phyloP scores from a whole-genome alignment of 2,888 invertebrate species.

The Podabrus alpinus region DNA sequence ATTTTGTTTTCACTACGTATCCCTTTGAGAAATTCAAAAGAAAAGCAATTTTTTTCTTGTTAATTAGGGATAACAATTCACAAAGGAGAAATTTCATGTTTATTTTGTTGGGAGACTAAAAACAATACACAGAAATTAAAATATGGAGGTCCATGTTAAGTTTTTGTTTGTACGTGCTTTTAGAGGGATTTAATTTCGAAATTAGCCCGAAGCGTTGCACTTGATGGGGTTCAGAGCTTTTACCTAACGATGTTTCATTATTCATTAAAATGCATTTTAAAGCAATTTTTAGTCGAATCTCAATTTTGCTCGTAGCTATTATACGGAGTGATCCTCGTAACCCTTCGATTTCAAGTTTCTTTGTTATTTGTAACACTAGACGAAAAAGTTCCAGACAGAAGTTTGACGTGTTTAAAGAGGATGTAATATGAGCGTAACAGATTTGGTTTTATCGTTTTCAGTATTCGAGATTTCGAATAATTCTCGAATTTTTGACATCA shows the following conservation, averaged over 20 bases:
- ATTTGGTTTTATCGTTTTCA: no score
- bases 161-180: background rate
- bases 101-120: background rate
- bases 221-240: conserved; percentile 9
- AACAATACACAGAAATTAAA: background rate
- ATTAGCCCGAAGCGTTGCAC: background rate
- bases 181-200: background rate
- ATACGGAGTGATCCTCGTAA: background rate
- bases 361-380: background rate
- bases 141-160: background rate
- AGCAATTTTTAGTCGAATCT: conserved; percentile 1
- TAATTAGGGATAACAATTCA: background rate
- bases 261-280: conserved; percentile 20
- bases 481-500: background rate
- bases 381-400: no score
- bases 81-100: background rate
- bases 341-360: background rate
- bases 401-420: background rate
- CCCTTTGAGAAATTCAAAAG: background rate
- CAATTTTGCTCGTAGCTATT: background rate
- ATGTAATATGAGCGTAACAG: background rate
- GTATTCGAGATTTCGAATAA: background rate
- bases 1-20: background rate
- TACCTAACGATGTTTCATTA: conserved; percentile 33
- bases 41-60: background rate